phyloP scores from a whole-genome alignment of 2,888 invertebrate species.

The Anarsia innoxiella region DNA sequence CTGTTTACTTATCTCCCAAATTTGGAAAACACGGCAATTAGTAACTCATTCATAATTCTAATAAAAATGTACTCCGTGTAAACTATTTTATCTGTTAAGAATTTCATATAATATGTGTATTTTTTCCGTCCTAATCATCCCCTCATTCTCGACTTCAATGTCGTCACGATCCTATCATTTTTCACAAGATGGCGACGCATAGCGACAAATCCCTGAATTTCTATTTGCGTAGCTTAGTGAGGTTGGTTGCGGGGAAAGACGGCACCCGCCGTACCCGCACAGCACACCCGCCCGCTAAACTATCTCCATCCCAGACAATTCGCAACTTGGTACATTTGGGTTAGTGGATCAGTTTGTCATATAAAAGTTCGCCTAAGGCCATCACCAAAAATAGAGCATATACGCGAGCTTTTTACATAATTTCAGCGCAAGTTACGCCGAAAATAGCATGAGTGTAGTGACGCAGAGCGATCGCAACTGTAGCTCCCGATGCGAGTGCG shows the following conservation, averaged over 20 bases:
- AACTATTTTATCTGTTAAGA: too few species aligned
- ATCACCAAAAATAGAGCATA: constrained; percentile 69
- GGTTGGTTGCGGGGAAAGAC: constrained; percentile 33
- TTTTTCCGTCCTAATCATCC: too few species aligned
- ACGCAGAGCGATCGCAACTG: constrained; percentile 52
- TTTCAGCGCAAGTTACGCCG: constrained; percentile 73
- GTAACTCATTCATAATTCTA: too few species aligned
- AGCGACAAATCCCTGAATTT: constrained; percentile 72
- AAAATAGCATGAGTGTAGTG: constrained; percentile 67
- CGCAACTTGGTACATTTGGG: constrained; percentile 34
- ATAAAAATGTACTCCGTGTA: too few species aligned
- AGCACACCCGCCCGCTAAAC: constrained; percentile 18
- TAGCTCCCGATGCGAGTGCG: constrained; percentile 35
- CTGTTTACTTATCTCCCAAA: too few species aligned
- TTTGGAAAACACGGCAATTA: too few species aligned
- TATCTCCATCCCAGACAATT: constrained; percentile 21
- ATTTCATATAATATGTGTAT: too few species aligned
- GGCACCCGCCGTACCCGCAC: too few species aligned
- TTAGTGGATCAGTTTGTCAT: constrained; percentile 56
- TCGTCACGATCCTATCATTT: constrained; percentile 71
- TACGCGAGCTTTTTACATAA: constrained; percentile 75
- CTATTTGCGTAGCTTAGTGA: constrained; percentile 71
- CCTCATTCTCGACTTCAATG: too few species aligned
- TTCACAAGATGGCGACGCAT: constrained; percentile 74
- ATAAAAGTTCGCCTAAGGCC: constrained; percentile 61